Evolutionary conservation across 2,888 invertebrate genomes (phyloP).

Genomic region (Micoletzkya japonica): DNA sequence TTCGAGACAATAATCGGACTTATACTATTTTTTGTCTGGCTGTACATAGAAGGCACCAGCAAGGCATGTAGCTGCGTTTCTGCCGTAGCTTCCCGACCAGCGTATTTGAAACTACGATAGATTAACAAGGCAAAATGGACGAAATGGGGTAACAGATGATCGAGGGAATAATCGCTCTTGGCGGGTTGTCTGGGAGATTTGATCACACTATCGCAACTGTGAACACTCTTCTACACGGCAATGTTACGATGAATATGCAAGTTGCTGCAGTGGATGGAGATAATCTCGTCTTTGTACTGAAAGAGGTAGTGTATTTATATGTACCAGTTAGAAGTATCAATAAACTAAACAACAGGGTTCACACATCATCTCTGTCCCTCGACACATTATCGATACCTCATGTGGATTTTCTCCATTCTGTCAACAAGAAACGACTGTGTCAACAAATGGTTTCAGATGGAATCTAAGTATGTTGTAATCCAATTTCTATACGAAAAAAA

Average conservation of each 20-base stretch:
- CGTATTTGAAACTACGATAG: no score
- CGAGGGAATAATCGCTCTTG: no score
- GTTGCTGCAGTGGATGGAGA: slow-evolving; percentile 31
- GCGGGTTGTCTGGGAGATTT: slow-evolving; percentile 54
- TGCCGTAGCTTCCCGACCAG: no score
- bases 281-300: slow-evolving; percentile 33
- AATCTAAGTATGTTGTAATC: slow-evolving; percentile 39
- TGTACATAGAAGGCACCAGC: no score
- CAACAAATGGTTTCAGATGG: slow-evolving; percentile 54
- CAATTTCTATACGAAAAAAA: background rate
- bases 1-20: no score
- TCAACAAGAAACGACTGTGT: slow-evolving; percentile 47
- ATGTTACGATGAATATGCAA: background rate
- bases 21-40: no score
- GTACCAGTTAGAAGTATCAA: background rate
- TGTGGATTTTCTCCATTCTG: slow-evolving; percentile 55
- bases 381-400: slow-evolving; percentile 23
- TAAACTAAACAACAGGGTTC: slow-evolving; percentile 1
- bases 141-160: no score
- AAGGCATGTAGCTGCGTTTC: no score
- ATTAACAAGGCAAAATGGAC: no score
- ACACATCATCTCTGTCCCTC: background rate
- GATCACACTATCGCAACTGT: slow-evolving; percentile 56
- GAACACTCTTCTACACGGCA: slow-evolving; percentile 37
- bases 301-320: slow-evolving; percentile 20